Evolutionary conservation across 1,140 invertebrate genomes (phyloP).

Genomic region (Pentalonia nigronervosa): DNA sequence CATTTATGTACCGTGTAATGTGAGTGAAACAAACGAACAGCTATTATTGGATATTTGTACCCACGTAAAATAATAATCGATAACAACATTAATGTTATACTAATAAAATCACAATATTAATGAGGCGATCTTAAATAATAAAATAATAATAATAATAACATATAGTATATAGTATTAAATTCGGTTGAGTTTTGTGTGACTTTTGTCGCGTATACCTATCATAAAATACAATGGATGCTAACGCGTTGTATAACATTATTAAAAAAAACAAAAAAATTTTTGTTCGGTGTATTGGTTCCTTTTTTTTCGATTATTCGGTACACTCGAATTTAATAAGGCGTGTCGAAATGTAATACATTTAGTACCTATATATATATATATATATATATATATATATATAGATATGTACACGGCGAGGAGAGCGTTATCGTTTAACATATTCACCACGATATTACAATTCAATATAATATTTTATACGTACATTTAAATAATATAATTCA

Average conservation of each 20-base stretch:
- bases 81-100: neutral
- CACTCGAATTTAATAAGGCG: constrained; percentile 20
- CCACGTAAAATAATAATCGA: neutral
- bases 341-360: neutral
- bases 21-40: neutral
- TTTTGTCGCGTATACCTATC: neutral
- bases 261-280: neutral
- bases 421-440: constrained; percentile 24
- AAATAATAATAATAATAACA: neutral
- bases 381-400: neutral
- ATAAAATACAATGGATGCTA: constrained; percentile 2
- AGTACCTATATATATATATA: no score
- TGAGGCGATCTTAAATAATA: neutral
- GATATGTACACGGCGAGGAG: neutral
- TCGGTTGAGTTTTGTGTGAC: neutral
- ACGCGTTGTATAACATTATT: constrained; percentile 24
- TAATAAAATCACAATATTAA: neutral
- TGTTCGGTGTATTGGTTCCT: neutral
- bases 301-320: constrained; percentile 25
- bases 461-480: constrained; percentile 26
- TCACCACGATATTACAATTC: constrained; percentile 39
- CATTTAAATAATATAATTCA: constrained; percentile 40
- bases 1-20: neutral
- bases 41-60: neutral
- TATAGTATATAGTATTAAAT: neutral